Evolutionary conservation across 2,888 invertebrate genomes (phyloP), one percentile per base, ranked within the genome.

Genomic region (Hydrotaea diabolus): DNA sequence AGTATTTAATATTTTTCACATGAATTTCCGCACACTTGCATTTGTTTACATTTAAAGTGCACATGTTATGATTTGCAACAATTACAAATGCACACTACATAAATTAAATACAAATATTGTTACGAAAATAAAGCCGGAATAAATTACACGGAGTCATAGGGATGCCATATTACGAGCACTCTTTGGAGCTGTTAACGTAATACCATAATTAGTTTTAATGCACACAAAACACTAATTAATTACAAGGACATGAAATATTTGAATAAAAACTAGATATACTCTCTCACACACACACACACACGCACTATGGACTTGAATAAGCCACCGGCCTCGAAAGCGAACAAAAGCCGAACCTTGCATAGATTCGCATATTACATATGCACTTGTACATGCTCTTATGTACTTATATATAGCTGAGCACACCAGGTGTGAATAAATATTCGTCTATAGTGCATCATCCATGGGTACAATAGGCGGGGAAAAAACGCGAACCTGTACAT

Each of bases 191-290:
- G 79, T 82, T 85, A 85, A 82, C 77, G 82, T 85, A 85, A 85
- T 80, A 85, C 85, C 82, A 77, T 85, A 85, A 85, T 82, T 85
- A 82, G 77, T 82, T 85, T 85, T 77, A 85, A 82, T 79, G 82
- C 85, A 79, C 85, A 85, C 85, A 85, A 85, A 85, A 85, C 85
- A 82, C 79, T 85, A 85, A 85, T 85, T 82, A 85, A 85, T 85
- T 82, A 79, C 77, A 82, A 79, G 77, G 82, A 71, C 77, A 79
- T 80, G 49, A 85, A 79, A 77, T 81, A 81, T 78, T 77, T 84
- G 77, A 2, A 19, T 11, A 57, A 80, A 77, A 71, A 39, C 36
- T 74, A 62, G 73, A 19, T 21, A 3, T 55, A 46, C 0, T n/a
- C 13, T n/a, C n/a, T 13, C 69, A 71, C 7, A 31, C 26, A 83